These are phyloP conservation scores for Macrosteles quadrilineatus DNA, from an alignment of 1,140 invertebrate species.

Conservation along the genomic window DNA sequence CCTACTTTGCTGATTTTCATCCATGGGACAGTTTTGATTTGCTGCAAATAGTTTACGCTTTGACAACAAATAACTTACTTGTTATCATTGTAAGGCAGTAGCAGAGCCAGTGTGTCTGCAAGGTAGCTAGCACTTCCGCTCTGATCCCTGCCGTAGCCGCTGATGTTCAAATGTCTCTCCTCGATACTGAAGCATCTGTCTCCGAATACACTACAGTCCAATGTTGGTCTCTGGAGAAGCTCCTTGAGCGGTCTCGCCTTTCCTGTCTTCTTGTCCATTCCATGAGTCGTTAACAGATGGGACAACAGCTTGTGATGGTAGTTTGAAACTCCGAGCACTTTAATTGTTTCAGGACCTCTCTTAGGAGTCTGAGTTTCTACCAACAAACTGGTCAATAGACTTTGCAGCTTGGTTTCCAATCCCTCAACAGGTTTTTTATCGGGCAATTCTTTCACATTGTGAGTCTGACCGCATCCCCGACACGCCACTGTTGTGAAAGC, in stretches of 20 bases:
- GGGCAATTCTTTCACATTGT: constrained; percentile 22
- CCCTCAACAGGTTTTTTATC: constrained; percentile 29
- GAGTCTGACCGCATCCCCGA: constrained; percentile 38
- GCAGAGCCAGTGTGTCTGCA: constrained; percentile 49
- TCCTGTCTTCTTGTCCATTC: constrained; percentile 51
- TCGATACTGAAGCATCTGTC: constrained; percentile 53
- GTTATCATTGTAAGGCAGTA: constrained; percentile 48
- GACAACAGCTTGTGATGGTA: constrained; percentile 56
- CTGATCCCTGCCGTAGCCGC: constrained; percentile 53
- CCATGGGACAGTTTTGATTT: no score
- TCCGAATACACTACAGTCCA: constrained; percentile 53
- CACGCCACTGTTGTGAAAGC: constrained; percentile 32
- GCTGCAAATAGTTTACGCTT: no score
- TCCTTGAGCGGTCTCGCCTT: constrained; percentile 51
- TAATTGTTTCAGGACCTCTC: constrained; percentile 40
- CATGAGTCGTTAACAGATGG: constrained; percentile 53
- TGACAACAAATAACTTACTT: no score
- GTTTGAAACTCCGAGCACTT: constrained; percentile 52
- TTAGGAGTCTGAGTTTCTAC: constrained; percentile 27
- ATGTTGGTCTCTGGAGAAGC: constrained; percentile 49
- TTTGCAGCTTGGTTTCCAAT: not conserved
- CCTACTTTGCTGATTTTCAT: no score
- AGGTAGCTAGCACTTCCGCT: constrained; percentile 52
- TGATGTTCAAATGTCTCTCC: constrained; percentile 49
- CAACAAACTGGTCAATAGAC: constrained; percentile 17